Evolutionary conservation across 2,797 vertebrate species (phyloP).

Genomic region (Pristis pectinata): DNA sequence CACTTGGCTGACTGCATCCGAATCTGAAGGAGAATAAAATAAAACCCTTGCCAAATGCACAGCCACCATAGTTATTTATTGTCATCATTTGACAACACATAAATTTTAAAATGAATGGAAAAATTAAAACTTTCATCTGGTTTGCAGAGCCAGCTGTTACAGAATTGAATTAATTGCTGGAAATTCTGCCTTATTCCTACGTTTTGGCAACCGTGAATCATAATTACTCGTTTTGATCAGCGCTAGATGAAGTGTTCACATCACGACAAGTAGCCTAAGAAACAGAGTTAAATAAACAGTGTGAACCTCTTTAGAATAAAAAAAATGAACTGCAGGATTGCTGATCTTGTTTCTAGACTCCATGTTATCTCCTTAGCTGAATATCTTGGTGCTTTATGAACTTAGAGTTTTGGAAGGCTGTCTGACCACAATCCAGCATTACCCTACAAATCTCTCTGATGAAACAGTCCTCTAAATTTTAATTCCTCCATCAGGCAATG

Average conservation of each 20-base stretch:
- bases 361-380: no score
- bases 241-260: neutral
- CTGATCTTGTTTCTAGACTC: neutral
- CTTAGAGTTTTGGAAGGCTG: neutral
- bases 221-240: conserved; percentile 26
- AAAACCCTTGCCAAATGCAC: neutral
- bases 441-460: no score
- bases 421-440: neutral
- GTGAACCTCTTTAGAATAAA: neutral
- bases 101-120: conserved; percentile 24
- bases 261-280: neutral
- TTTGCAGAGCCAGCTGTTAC: conserved; percentile 30
- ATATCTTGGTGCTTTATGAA: neutral
- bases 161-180: conserved; percentile 31
- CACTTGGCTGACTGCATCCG: neutral
- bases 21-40: neutral
- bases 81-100: conserved; percentile 9
- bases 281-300: conserved; percentile 16
- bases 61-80: neutral
- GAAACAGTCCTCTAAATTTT: neutral
- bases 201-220: conserved; percentile 4
- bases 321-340: neutral
- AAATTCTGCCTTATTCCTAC: conserved; percentile 12
- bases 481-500: neutral
- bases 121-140: conserved; percentile 33